Conservation (phyloP, 2,888 invertebrate species). For the Apotomis betuletana region DNA sequence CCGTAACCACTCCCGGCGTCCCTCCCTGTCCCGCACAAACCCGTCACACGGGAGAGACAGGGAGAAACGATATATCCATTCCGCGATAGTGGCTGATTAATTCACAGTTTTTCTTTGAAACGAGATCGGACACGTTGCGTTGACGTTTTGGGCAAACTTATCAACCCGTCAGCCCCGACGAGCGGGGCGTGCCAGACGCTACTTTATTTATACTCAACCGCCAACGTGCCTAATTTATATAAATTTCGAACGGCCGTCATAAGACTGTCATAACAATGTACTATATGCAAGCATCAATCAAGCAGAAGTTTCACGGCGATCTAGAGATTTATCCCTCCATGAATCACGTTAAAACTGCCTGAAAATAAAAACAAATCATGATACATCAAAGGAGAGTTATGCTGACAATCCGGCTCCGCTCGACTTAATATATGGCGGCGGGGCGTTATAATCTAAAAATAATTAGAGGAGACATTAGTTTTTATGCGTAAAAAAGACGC, state of each 20-base stretch:
- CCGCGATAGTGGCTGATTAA: slow-evolving; percentile 75
- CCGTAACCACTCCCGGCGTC: slow-evolving; percentile 73
- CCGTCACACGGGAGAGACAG: slow-evolving; percentile 62
- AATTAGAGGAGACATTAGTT: slow-evolving; percentile 83
- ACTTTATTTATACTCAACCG: slow-evolving; percentile 38
- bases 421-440: slow-evolving; percentile 81
- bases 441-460: slow-evolving; percentile 83
- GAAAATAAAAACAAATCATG: slow-evolving; percentile 82
- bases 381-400: slow-evolving; percentile 82
- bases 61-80: slow-evolving; percentile 72
- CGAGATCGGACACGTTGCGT: slow-evolving; percentile 65
- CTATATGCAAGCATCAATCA: slow-evolving; percentile 73
- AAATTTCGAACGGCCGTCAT: slow-evolving; percentile 56
- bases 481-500: slow-evolving; percentile 82
- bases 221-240: slow-evolving; percentile 42
- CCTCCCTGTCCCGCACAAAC: slow-evolving; percentile 64
- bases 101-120: slow-evolving; percentile 79
- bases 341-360: slow-evolving; percentile 77
- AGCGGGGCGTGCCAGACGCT: slow-evolving; percentile 48
- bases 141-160: slow-evolving; percentile 72
- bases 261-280: slow-evolving; percentile 71
- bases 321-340: slow-evolving; percentile 78
- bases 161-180: slow-evolving; percentile 63
- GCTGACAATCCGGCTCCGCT: slow-evolving; percentile 81
- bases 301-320: slow-evolving; percentile 73